These are phyloP conservation scores for Limonius californicus DNA, from an alignment of 1,140 invertebrate genomes.

Conservation along the genomic window DNA sequence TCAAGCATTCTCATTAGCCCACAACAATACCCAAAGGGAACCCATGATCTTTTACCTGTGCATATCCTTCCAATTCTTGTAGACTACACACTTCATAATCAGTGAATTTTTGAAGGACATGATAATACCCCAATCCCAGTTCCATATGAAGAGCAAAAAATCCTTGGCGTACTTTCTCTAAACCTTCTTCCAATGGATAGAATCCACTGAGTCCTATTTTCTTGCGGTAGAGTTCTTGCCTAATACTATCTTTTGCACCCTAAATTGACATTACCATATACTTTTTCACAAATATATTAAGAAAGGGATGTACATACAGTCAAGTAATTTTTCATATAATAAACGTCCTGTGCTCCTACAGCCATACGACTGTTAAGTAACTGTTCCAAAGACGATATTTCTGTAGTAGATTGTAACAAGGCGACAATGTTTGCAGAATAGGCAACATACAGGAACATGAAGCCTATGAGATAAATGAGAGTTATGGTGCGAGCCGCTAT, in stretches of 20 bases:
- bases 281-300: background rate
- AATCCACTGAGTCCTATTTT: constrained; percentile 43
- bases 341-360: constrained; percentile 46
- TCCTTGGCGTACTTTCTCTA: constrained; percentile 51
- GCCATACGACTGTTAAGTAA: constrained; percentile 57
- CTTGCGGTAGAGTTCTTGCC: constrained; percentile 28
- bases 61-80: constrained; percentile 33
- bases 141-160: constrained; percentile 65
- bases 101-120: constrained; percentile 31
- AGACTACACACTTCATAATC: constrained; percentile 38
- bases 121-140: constrained; percentile 56
- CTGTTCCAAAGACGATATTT: constrained; percentile 55
- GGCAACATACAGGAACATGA: constrained; percentile 55
- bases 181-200: constrained; percentile 56
- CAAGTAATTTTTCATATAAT: constrained; percentile 32
- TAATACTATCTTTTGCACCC: background rate
- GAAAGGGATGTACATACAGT: constrained; percentile 23
- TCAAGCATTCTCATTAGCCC: too few relatives aligned
- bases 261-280: background rate
- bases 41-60: too few relatives aligned
- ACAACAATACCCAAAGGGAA: too few relatives aligned
- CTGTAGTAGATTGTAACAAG: constrained; percentile 60
- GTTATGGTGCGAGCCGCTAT: constrained; percentile 48
- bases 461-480: constrained; percentile 48
- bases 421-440: constrained; percentile 65